Evolutionary conservation across 2,113 vertebrate genomes (phyloP).

Genomic region (Chaetorhynchus papuensis): DNA sequence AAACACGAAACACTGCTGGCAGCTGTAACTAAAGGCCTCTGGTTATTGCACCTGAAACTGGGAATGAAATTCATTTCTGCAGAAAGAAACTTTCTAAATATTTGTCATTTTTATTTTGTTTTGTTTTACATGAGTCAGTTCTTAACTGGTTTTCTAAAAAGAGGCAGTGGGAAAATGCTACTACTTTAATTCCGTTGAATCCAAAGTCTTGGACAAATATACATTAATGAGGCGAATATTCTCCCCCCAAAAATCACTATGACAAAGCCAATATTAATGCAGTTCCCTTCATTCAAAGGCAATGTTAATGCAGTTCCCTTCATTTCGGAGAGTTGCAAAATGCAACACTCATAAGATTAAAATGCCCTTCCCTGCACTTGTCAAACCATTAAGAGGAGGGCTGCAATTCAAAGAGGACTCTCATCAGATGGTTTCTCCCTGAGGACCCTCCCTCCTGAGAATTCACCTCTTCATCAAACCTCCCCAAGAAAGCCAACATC

Average conservation of each 20-base stretch:
- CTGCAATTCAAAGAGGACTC: background rate
- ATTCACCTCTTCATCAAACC: background rate
- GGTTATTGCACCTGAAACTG: background rate
- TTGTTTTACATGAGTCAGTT: background rate
- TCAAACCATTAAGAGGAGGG: background rate
- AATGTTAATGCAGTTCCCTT: background rate
- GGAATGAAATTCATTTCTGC: background rate
- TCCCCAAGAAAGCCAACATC: background rate
- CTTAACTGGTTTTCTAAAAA: background rate
- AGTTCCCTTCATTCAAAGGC: background rate
- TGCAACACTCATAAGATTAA: background rate
- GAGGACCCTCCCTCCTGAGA: background rate
- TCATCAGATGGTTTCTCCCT: background rate
- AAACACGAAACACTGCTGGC: background rate
- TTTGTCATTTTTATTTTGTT: background rate
- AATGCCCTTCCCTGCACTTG: background rate
- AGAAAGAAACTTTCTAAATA: background rate
- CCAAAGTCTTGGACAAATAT: background rate
- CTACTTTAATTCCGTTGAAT: background rate
- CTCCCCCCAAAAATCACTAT: background rate
- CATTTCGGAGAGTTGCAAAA: background rate
- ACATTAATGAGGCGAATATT: background rate
- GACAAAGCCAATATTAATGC: background rate
- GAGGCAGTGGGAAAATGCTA: background rate
- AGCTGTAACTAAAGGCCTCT: background rate